Evolutionary conservation across 2,113 vertebrate genomes (phyloP).

Genomic region (Xenopus laevis): DNA sequence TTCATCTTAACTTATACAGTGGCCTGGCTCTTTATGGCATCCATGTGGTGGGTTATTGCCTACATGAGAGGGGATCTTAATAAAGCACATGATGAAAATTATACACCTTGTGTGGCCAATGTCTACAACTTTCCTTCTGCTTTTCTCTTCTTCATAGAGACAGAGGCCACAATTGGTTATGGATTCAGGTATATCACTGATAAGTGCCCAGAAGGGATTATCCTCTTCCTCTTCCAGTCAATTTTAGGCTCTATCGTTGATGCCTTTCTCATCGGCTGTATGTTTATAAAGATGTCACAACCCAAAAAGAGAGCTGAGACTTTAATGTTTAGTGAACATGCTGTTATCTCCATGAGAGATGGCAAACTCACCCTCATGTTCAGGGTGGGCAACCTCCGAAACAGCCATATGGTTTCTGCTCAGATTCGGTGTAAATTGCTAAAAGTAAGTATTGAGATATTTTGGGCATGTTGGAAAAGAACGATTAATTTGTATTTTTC

Average conservation of each 20-base stretch:
- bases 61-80: slow-evolving; percentile 93
- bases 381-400: slow-evolving; percentile 95
- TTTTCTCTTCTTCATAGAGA: slow-evolving; percentile 97
- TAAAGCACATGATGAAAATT: slow-evolving; percentile 85
- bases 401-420: slow-evolving; percentile 98
- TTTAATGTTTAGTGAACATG: slow-evolving; percentile 95
- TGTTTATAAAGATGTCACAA: slow-evolving; percentile 99
- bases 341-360: slow-evolving; percentile 94
- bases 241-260: slow-evolving; percentile 97
- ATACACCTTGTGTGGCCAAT: slow-evolving; percentile 96
- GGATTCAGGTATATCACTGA: slow-evolving; percentile 97
- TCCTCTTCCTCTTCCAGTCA: slow-evolving; percentile 97
- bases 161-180: slow-evolving; percentile 96
- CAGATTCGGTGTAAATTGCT: slow-evolving; percentile 98
- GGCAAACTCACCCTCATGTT: slow-evolving; percentile 98
- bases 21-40: slow-evolving; percentile 98
- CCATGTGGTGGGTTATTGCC: slow-evolving; percentile 97
- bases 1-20: slow-evolving; percentile 98
- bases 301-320: slow-evolving; percentile 98
- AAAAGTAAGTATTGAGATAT: slow-evolving; percentile 76
- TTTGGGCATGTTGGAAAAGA: too few species aligned
- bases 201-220: slow-evolving; percentile 96
- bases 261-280: slow-evolving; percentile 96
- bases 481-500: not conserved
- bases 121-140: slow-evolving; percentile 98